Evolutionary conservation across 64 coral and sea anemone genomes (phyloP), one percentile per base, ranked within the genome.

Genomic region (Montipora sp.): DNA sequence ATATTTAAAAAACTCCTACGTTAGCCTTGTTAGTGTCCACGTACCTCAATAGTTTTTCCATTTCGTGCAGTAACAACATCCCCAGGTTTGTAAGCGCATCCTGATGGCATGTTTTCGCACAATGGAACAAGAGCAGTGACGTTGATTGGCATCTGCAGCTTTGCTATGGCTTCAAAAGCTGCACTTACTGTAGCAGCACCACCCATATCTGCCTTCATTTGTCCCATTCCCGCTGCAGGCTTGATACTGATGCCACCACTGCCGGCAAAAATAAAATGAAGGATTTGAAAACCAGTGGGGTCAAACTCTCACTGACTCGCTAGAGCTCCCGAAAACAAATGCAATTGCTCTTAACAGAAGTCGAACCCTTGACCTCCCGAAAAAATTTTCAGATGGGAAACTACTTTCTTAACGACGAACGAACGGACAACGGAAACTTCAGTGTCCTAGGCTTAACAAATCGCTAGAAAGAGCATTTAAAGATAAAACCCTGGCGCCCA

Each of bases 11-110:
- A 15, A 1, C 9, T 16, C 3, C 3, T 12, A 63, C 9, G 60
- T 63, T 63, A 63, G 14, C 14, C 60, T 15, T 11, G 3, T 14
- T 14, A 63, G 9, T 14, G 13, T 63, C 14, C 16, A 85, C 63
- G 89, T 75, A 98, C 97, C 97, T 98, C 97, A n/a, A 98, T 98
- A 58, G 97, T 94, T 84, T 96, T 98, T 13, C 89, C 97, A 90
- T 96, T 98, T 83, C 90, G 96, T 44, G 97, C 97, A 63, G 83
- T 98, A 1, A 98, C 74, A 7, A 98, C 97, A 92, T 98, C 97
- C 22, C 97, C 97, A 19, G 97, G 97, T 80, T 98, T 98, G 16
- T 89, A n/a, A 49, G 97, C 97, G 75, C 76, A 77, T 84, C 94
- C 94, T 70, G 97, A 95, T 13, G 91, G 90, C 97, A 98, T 98